Evolutionary conservation across 2,113 vertebrate genomes (phyloP).

Genomic region (Larimichthys crocea): DNA sequence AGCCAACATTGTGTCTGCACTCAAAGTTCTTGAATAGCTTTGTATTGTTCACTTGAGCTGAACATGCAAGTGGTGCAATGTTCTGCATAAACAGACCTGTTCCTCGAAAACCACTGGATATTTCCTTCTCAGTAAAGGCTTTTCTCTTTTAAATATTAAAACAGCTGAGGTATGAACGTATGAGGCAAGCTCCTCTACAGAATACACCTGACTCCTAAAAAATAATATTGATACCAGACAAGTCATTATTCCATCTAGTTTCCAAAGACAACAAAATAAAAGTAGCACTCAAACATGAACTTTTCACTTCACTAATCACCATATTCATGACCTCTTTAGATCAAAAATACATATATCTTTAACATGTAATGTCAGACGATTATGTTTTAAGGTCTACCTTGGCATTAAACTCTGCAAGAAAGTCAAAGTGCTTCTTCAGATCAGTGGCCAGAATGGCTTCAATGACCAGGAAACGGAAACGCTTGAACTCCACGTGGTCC

Average conservation of each 20-base stretch:
- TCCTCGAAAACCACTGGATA: conserved; percentile 37
- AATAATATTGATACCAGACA: neutral
- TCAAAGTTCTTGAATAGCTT: conserved; percentile 53
- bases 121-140: conserved; percentile 9
- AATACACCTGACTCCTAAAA: neutral
- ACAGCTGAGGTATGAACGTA: neutral
- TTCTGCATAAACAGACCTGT: conserved; percentile 35
- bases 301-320: neutral
- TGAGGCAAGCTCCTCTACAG: neutral
- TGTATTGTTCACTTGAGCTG: conserved; percentile 32
- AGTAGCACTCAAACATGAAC: neutral
- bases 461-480: conserved; percentile 98
- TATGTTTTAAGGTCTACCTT: conserved; percentile 86
- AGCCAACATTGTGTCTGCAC: conserved; percentile 50
- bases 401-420: conserved; percentile 95
- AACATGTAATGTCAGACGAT: neutral
- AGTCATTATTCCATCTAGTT: neutral
- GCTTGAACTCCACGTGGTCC: conserved; percentile 97
- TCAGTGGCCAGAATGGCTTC: conserved; percentile 98
- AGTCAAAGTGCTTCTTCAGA: conserved; percentile 99
- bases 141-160: neutral
- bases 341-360: neutral
- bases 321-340: neutral
- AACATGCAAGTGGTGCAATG: conserved; percentile 23
- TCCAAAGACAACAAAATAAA: neutral